Evolutionary conservation across 2,113 vertebrate species (phyloP).

Genomic region (Coptodon rendalli): DNA sequence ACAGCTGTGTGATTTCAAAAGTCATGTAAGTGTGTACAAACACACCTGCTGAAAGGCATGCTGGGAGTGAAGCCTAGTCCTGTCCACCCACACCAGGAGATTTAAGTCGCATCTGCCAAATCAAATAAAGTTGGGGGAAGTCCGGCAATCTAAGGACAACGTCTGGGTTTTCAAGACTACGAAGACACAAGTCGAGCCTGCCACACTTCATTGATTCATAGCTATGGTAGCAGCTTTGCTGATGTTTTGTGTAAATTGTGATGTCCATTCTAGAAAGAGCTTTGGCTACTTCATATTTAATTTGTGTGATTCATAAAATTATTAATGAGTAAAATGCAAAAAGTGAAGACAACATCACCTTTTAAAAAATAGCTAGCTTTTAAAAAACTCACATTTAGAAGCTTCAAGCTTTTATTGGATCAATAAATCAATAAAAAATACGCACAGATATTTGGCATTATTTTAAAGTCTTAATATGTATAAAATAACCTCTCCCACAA

Average conservation of each 20-base stretch:
- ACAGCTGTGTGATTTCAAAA: slow-evolving; percentile 61
- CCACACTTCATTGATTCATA: neutral
- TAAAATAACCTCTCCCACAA: neutral
- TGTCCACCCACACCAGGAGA: slow-evolving; percentile 21
- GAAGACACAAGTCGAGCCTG: neutral
- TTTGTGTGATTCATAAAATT: neutral
- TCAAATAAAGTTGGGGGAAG: slow-evolving; percentile 15
- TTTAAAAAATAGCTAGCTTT: neutral
- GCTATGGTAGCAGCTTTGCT: neutral
- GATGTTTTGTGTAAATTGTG: neutral
- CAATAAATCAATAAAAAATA: neutral
- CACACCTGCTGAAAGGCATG: slow-evolving; percentile 64
- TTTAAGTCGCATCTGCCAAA: slow-evolving; percentile 25
- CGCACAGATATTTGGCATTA: neutral
- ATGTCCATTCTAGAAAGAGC: neutral
- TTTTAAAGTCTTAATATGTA: neutral
- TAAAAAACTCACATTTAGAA: neutral
- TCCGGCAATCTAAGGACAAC: slow-evolving; percentile 21
- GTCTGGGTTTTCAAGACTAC: neutral
- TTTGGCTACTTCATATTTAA: neutral
- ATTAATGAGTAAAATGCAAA: neutral
- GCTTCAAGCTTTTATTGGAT: neutral
- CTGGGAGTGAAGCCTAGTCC: slow-evolving; percentile 34
- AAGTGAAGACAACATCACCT: neutral
- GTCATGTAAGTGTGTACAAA: slow-evolving; percentile 51